Evolutionary conservation across 2,888 invertebrate species (phyloP), one percentile per base, ranked within the genome.

Genomic region (Antitype chi): DNA sequence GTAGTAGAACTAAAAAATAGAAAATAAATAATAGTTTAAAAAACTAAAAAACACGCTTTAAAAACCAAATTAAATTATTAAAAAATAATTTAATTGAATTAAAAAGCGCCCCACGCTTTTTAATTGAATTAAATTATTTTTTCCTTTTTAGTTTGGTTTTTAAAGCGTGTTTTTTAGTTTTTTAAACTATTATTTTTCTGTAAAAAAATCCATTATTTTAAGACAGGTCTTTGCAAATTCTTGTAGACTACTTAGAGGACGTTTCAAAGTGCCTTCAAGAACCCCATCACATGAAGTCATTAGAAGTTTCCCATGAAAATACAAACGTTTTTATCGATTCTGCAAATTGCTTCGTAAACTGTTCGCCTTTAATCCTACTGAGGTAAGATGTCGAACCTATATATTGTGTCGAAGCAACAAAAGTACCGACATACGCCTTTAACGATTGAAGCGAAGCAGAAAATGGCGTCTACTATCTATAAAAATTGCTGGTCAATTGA

Each of bases 401-500:
- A 25, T 68, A 60, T 43, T 25, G 47, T 28, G 13, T 70, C 8
- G 7, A 52, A 28, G 66, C 53, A 38, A 73, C 38, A 52, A 38
- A 60, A 68, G 20, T 25, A 63, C n/a, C 32, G 6, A 69, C 32
- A 68, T 47, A 63, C 7, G 47, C 80, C 23, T 55, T 43, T 53
- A 74, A 62, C 63, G 25, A 13, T 43, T 70, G 62, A 53, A 74
- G 13, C 7, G 20, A 13, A 52, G 38, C 20, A 63, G 49, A 78
- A 74, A 70, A 74, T 74, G 55, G 68, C 70, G 47, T 38, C 55
- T 55, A 57, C 64, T 66, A 75, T 60, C 63, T 69, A 79, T 82
- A 82, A 82, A 81, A 82, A 82, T 62, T 20, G 25, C n/a, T 11
- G n/a, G 60, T 25, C 69, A 53, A 82, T 82, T 79, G 60, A 72